Percentiles rank a stretch among this genome's conserved stretches.
Conservation (phyloP, 1,140 invertebrate species). For the Dryas iulia region DNA sequence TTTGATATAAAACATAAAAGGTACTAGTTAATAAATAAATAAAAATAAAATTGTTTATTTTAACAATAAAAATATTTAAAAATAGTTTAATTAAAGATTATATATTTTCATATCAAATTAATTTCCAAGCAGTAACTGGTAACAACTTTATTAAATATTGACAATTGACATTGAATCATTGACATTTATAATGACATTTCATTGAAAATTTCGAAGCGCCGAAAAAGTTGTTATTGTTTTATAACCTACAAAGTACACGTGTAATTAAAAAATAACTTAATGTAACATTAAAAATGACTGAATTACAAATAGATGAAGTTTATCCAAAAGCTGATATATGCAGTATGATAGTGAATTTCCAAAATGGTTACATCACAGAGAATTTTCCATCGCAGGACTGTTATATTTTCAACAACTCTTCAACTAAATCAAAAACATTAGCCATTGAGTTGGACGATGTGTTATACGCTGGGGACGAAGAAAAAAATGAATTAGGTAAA, state of each 20-base stretch:
- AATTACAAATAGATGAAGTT: slow-evolving; percentile 50
- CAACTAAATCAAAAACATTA: slow-evolving; percentile 37
- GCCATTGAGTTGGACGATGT: slow-evolving; percentile 45
- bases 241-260: slow-evolving; percentile 18
- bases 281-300: slow-evolving; percentile 18
- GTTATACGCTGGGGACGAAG: slow-evolving; percentile 57
- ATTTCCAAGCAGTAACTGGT: too few species aligned
- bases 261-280: neutral
- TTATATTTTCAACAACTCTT: slow-evolving; percentile 39
- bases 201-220: neutral
- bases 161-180: too few species aligned
- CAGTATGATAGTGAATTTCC: slow-evolving; percentile 54
- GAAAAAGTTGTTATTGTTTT: neutral
- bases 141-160: too few species aligned
- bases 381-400: slow-evolving; percentile 43
- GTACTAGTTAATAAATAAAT: too few species aligned
- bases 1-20: too few species aligned
- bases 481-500: slow-evolving; percentile 45
- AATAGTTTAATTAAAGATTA: too few species aligned
- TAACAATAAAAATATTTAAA: too few species aligned
- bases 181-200: too few species aligned
- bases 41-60: too few species aligned
- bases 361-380: slow-evolving; percentile 55
- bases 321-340: slow-evolving; percentile 41
- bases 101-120: too few species aligned